Percentiles rank a stretch among this genome's conserved stretches.
Evolutionary conservation across 2,797 vertebrate species (phyloP).

Genomic region (Sandelia bainsii): DNA sequence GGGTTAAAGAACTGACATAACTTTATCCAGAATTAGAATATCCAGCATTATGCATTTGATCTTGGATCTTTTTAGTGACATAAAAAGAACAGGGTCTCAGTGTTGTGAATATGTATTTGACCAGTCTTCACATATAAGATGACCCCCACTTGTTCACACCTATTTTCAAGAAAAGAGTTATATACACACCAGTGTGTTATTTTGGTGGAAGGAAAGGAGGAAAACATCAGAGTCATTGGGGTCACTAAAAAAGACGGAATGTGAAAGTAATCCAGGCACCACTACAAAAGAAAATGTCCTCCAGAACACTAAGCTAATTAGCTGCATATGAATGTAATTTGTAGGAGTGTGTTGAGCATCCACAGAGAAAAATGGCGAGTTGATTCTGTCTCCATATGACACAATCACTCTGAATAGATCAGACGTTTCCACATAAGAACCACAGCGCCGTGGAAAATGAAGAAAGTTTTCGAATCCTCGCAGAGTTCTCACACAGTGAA

Average conservation of each 20-base stretch:
- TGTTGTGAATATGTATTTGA: no score
- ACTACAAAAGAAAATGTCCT: constrained; percentile 6
- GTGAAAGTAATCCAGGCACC: no score
- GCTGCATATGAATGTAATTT: no score
- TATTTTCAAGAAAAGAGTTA: no score
- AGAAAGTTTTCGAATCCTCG: not conserved
- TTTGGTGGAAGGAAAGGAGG: no score
- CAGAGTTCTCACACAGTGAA: not conserved
- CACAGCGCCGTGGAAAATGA: not conserved
- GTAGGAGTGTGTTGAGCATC: not conserved
- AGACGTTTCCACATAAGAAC: not conserved
- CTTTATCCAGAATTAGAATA: not conserved
- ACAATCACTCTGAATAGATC: not conserved
- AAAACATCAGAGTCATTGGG: no score
- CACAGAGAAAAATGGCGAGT: not conserved
- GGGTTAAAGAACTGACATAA: not conserved
- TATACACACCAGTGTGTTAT: no score
- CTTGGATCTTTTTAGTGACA: no score
- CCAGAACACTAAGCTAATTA: not conserved
- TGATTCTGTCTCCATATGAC: not conserved
- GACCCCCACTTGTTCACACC: no score
- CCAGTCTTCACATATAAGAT: no score
- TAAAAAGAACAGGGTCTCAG: no score
- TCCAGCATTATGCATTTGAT: not conserved
- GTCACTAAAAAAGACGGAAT: no score